Base-by-base conservation (phyloP, 2,113 vertebrate genomes). In the Sciurus niger region DNA sequence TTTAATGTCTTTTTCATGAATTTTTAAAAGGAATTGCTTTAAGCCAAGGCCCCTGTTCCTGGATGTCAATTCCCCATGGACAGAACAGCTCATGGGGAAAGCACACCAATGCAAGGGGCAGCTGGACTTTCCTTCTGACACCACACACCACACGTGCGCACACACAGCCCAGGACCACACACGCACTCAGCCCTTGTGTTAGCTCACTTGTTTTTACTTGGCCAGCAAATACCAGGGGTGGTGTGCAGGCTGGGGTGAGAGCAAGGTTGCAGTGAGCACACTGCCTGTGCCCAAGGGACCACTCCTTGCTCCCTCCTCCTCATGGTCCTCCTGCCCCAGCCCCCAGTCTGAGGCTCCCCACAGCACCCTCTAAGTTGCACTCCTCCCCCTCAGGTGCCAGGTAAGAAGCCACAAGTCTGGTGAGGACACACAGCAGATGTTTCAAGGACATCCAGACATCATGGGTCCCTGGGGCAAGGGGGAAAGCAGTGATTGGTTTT, bases 31-130 rank as follows among this genome's bases (percentile, higher is more conserved):
- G 40, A 80, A 53, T n/a, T 60, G 2, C 18, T 46, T 8, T 68
- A 70, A 72, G 58, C 76, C n/a, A 14, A 20, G 88, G 74, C 60
- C 46, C 73, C 22, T 24, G 30, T 55, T 34, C 65, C 68, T 68
- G 40, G 28, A 46, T 88, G 51, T 93, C 37, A 6, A 0, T 24
- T 83, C 73, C 73, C 79, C 55, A 10, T 2, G 6, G 34, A 43
- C 20, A 53, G 20, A 32, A 48, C 51, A 84, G 40, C 16, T 79
- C 76, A 20, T 34, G n/a, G 14, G 22, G 63, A 92, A 51, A 76
- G 25, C 51, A 5, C 12, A 22, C 0, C 4, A 40, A 55, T 2
- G 0, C 46, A 24, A 25, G 28, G 25, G 58, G 17, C 17, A 25
- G 30, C 72, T 25, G 1, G n/a, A 10, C 51, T 40, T 68, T 76